phyloP scores from a whole-genome alignment of 1,140 invertebrate genomes.

The Meloidogyne floridensis region DNA sequence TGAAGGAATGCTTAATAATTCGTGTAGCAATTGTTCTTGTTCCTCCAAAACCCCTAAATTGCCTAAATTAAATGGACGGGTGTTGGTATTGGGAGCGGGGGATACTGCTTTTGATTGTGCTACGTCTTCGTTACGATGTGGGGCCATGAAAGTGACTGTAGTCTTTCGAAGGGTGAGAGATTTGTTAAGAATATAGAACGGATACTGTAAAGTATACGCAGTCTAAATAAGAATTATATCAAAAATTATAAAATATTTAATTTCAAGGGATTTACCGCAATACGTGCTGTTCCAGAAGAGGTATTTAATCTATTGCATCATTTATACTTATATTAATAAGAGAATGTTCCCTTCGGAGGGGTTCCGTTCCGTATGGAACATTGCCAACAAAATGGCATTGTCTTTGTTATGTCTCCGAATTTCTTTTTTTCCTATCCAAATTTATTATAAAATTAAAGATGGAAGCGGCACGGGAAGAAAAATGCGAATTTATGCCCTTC shows the following conservation, averaged over 20 bases:
- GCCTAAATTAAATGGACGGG: conserved; percentile 82
- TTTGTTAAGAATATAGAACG: neutral
- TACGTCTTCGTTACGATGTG: conserved; percentile 91
- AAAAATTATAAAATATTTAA: neutral
- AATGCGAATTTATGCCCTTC: conserved; percentile 95
- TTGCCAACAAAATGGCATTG: neutral
- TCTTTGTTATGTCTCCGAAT: neutral
- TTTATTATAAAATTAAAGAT: conserved; percentile 71
- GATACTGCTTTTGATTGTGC: conserved; percentile 99
- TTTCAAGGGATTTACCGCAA: conserved; percentile 81
- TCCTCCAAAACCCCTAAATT: conserved; percentile 68
- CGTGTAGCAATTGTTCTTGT: neutral
- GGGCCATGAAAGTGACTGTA: conserved; percentile 85
- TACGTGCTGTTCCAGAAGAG: conserved; percentile 94
- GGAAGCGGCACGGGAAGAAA: conserved; percentile 88
- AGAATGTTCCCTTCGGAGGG: no score
- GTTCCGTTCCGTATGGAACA: no score
- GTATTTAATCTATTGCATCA: conserved; percentile 67
- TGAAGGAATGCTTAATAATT: neutral
- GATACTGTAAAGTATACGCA: neutral
- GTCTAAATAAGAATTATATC: no score
- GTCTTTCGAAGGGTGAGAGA: conserved; percentile 81
- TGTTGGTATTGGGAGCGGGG: conserved; percentile 87
- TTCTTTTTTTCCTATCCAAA: conserved; percentile 8
- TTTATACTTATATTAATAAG: no score